Evolutionary conservation across 2,797 vertebrate genomes (phyloP).

Genomic region (Catharus ustulatus): DNA sequence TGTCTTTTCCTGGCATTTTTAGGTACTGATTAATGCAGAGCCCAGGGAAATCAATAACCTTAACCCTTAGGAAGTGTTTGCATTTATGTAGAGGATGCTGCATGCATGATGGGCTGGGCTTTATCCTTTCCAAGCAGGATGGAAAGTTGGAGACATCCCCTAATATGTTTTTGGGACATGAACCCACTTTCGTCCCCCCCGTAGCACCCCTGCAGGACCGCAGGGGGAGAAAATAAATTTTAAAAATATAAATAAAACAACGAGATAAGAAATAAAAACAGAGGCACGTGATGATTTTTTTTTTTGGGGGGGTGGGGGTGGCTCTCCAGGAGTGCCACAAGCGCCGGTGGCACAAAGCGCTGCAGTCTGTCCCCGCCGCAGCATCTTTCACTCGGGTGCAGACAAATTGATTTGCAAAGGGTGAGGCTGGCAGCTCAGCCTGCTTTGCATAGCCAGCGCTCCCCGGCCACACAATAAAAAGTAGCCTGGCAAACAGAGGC

Average conservation of each 20-base stretch:
- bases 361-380: constrained; percentile 82
- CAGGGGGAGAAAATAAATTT: neutral
- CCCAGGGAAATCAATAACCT: constrained; percentile 65
- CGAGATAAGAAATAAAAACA: accelerated
- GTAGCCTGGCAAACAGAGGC: constrained; percentile 85
- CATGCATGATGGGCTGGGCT: accelerated
- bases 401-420: constrained; percentile 99
- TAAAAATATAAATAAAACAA: accelerated
- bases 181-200: neutral
- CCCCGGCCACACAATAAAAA: constrained; percentile 87
- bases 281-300: neutral
- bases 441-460: constrained; percentile 91
- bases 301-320: neutral
- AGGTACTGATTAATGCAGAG: constrained; percentile 68
- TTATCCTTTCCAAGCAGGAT: neutral
- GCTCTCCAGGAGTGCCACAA: constrained; percentile 66
- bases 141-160: neutral
- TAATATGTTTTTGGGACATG: accelerated
- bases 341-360: constrained; percentile 83
- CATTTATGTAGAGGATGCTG: neutral
- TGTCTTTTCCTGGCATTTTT: constrained; percentile 67
- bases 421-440: constrained; percentile 88
- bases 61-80: constrained; percentile 54
- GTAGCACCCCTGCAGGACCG: neutral
- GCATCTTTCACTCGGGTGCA: constrained; percentile 87